phyloP scores from a whole-genome alignment of 2,113 vertebrate species.

The Albula glossodonta region DNA sequence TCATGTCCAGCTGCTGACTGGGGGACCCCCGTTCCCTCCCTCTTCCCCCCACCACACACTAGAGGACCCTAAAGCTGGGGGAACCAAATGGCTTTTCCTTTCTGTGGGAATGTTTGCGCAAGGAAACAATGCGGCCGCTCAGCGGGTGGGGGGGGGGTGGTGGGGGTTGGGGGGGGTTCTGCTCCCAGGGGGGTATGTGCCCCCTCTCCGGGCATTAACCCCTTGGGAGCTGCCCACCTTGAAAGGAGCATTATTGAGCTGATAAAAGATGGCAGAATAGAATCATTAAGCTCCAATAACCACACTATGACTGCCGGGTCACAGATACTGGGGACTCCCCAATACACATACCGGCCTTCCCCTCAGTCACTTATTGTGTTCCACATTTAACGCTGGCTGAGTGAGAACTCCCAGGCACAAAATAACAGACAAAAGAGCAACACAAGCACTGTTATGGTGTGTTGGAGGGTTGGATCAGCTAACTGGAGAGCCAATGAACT shows the following conservation, averaged over 20 bases:
- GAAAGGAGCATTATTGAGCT: constrained; percentile 48
- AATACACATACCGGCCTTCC: constrained; percentile 26
- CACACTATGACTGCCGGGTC: constrained; percentile 44
- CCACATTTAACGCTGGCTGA: background rate
- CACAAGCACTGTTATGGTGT: background rate
- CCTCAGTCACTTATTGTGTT: constrained; percentile 16
- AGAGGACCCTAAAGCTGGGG: constrained; percentile 57
- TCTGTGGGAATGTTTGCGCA: constrained; percentile 86
- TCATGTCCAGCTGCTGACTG: constrained; percentile 95
- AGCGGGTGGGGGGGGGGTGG: constrained; percentile 20
- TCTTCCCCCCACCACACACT: constrained; percentile 71
- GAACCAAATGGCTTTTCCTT: constrained; percentile 82
- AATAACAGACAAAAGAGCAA: constrained; percentile 1
- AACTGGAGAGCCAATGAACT: constrained; percentile 37
- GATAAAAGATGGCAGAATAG: constrained; percentile 48
- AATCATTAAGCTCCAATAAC: constrained; percentile 57
- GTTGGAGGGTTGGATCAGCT: constrained; percentile 14
- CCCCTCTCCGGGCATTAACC: constrained; percentile 51
- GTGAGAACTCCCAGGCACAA: constrained; percentile 24
- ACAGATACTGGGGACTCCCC: constrained; percentile 26
- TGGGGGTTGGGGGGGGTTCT: constrained; percentile 36
- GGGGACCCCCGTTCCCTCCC: constrained; percentile 71
- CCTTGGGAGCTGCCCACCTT: constrained; percentile 50
- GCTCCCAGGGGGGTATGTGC: constrained; percentile 40
- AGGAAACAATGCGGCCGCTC: constrained; percentile 61